These are phyloP conservation scores for Akabosia matsudoensis DNA, from an alignment of 1,140 invertebrate genomes.

Conservation along the genomic window DNA sequence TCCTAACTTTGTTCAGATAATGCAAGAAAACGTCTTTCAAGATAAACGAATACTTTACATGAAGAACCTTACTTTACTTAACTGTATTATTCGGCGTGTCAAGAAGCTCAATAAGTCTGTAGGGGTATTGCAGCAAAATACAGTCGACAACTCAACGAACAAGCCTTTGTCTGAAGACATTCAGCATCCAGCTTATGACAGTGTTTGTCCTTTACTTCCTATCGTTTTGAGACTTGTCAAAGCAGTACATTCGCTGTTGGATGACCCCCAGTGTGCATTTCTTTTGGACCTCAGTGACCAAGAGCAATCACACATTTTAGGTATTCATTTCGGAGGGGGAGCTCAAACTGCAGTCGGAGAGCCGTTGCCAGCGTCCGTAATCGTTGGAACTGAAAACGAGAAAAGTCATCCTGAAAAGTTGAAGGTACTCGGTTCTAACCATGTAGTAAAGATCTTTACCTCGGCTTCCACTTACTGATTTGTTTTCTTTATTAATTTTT, in stretches of 20 bases:
- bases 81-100: slow-evolving; percentile 27
- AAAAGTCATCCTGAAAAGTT: slow-evolving; percentile 32
- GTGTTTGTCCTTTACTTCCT: slow-evolving; percentile 33
- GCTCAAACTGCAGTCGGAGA: neutral
- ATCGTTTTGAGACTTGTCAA: slow-evolving; percentile 32
- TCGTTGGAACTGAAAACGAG: neutral
- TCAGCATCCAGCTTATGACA: slow-evolving; percentile 28
- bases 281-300: slow-evolving; percentile 25
- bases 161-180: no score
- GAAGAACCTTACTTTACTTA: slow-evolving; percentile 30
- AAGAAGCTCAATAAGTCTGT: slow-evolving; percentile 5
- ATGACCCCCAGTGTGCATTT: neutral
- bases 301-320: slow-evolving; percentile 32
- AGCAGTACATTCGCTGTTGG: slow-evolving; percentile 35
- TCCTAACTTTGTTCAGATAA: slow-evolving; percentile 11
- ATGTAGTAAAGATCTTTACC: neutral
- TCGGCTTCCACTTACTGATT: neutral
- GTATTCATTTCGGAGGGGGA: slow-evolving; percentile 12
- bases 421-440: slow-evolving; percentile 26
- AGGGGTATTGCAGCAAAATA: neutral
- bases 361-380: neutral
- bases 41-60: slow-evolving; percentile 31
- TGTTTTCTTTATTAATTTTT: no score
- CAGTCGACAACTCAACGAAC: no score
- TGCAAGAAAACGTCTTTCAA: slow-evolving; percentile 27